These are phyloP conservation scores for Pygoscelis adeliae DNA, from an alignment of 2,113 vertebrate species.

Conservation along the genomic window DNA sequence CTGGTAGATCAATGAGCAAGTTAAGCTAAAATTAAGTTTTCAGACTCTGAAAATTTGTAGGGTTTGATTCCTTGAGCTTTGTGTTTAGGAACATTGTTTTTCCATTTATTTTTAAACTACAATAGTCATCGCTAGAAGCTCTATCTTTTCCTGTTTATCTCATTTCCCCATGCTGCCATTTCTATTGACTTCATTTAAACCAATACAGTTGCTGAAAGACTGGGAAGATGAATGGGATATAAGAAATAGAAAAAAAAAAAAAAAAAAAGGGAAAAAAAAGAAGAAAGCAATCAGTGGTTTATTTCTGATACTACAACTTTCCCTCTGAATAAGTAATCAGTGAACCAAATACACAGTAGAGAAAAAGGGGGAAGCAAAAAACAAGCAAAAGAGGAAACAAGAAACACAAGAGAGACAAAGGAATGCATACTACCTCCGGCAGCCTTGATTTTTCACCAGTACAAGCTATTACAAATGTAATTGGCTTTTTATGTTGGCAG, in stretches of 20 bases:
- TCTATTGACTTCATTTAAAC: not conserved
- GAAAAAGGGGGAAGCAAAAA: not conserved
- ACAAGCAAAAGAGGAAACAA: not conserved
- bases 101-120: not conserved
- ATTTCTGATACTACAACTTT: not conserved
- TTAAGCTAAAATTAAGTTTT: not conserved
- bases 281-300: not conserved
- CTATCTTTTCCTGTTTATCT: not conserved
- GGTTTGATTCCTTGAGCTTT: not conserved
- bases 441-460: constrained; percentile 24
- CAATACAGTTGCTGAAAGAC: not conserved
- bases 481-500: constrained; percentile 29
- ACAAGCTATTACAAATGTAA: constrained; percentile 14
- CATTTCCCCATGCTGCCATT: not conserved
- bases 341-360: not conserved
- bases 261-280: not conserved
- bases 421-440: not conserved
- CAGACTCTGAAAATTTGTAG: not conserved
- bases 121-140: not conserved
- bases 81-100: not conserved
- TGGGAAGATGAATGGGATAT: not conserved
- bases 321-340: not conserved
- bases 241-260: not conserved
- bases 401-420: not conserved
- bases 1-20: not conserved